Percentiles rank a stretch among this genome's conserved stretches.
Evolutionary conservation across 2,113 vertebrate genomes (phyloP).

Genomic region (Cavia aperea): DNA sequence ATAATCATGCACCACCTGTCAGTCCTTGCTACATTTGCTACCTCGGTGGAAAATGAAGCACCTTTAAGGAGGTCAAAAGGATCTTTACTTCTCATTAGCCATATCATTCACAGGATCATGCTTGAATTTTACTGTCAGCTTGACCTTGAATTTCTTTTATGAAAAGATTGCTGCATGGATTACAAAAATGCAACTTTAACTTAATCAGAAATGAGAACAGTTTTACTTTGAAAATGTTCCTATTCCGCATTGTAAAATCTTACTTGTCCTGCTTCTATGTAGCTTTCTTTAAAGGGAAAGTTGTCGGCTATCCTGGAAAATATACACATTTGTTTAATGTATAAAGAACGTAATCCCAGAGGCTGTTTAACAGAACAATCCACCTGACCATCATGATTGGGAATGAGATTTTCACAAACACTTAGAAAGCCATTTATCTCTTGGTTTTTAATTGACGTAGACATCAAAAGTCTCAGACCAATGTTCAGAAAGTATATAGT

Average conservation of each 20-base stretch:
- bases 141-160: constrained; percentile 95
- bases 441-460: constrained; percentile 95
- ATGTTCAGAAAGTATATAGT: constrained; percentile 92
- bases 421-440: constrained; percentile 92
- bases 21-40: constrained; percentile 91
- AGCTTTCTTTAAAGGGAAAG: constrained; percentile 99
- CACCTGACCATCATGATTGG: constrained; percentile 96
- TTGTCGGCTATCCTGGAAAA: constrained; percentile 88
- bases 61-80: constrained; percentile 82
- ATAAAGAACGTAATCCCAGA: constrained; percentile 91
- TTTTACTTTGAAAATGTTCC: constrained; percentile 97
- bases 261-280: constrained; percentile 98
- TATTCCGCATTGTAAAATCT: constrained; percentile 99
- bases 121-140: constrained; percentile 96
- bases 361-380: constrained; percentile 93
- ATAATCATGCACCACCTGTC: constrained; percentile 93
- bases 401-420: constrained; percentile 91
- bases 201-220: constrained; percentile 94
- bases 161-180: constrained; percentile 93
- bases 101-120: constrained; percentile 94
- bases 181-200: constrained; percentile 97
- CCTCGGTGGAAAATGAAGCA: constrained; percentile 87
- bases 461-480: constrained; percentile 84
- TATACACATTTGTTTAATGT: constrained; percentile 91
- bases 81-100: constrained; percentile 89